Base-by-base conservation (phyloP, 1,140 invertebrate species). In the Ips nitidus region DNA sequence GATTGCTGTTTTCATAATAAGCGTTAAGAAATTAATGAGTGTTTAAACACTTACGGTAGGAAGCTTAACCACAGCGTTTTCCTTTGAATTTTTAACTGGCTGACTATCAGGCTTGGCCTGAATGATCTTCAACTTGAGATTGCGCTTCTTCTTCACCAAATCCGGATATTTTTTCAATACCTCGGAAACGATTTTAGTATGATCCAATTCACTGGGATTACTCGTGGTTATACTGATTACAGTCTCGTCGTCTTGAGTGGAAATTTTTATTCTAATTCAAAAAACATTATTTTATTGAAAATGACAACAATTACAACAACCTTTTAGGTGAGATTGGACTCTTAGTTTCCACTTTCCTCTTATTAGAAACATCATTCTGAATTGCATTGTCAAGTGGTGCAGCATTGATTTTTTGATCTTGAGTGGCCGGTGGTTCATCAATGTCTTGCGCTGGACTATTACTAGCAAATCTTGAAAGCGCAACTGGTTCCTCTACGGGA, bases 131-230 rank as follows among this genome's bases (percentile, higher is more conserved):
- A 95, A 79, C 77, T 91, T 89, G 42, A 94, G 94, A 78, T 93
- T 94, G 80, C 93, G 94, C 73, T 92, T 93, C 71, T 90, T 90
- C 78, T 93, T 92, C 0, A 94, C 88, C 47, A 95, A 83, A 79
- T 94, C 90, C 4, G 93, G 92, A 84, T 93, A 94, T 77, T 94
- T 94, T 72, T 94, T 94, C 42, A 94, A 78, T 1, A 94, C 90
- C 83, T 94, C 91, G 61, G 89, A 87, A 57, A 94, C 93, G 52
- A 95, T 93, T 83, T 92, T 94, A 5, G 91, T 91, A 80, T 94
- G 92, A 80, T 91, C 89, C 71, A 84, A 59, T 75, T 70, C 71
- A 52, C 68, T 76, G 66, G 66, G 55, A 41, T 68, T 67, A 38
- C 68, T 74, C 7, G 73, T 70, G 43, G 72, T 75, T 38, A 79